These are phyloP conservation scores for Parapsyche elsis DNA, from an alignment of 1,140 invertebrate genomes.

Conservation along the genomic window DNA sequence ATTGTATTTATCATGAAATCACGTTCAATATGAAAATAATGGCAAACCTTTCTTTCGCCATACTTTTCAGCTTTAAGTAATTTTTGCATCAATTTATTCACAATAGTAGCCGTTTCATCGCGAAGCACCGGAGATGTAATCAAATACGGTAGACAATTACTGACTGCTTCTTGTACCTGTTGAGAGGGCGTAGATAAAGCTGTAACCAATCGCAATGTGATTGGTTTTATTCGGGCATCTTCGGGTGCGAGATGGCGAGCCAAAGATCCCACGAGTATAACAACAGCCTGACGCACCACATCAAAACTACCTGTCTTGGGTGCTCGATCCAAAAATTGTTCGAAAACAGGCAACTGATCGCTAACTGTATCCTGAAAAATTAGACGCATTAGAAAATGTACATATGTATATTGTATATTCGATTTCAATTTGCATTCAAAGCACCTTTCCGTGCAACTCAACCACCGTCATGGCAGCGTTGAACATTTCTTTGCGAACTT, in stretches of 20 bases:
- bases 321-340: slow-evolving; percentile 89
- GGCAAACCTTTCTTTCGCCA: slow-evolving; percentile 84
- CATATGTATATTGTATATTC: too few relatives aligned
- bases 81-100: slow-evolving; percentile 88
- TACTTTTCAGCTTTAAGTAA: slow-evolving; percentile 95
- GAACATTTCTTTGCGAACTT: slow-evolving; percentile 91
- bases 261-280: slow-evolving; percentile 96
- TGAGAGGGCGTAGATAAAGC: slow-evolving; percentile 97
- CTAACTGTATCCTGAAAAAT: slow-evolving; percentile 71
- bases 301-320: slow-evolving; percentile 92
- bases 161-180: slow-evolving; percentile 96
- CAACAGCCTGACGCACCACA: slow-evolving; percentile 92
- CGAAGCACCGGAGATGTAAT: slow-evolving; percentile 86
- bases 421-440: neutral
- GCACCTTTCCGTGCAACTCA: slow-evolving; percentile 90
- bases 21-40: slow-evolving; percentile 14
- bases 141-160: slow-evolving; percentile 94
- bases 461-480: slow-evolving; percentile 92
- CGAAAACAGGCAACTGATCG: slow-evolving; percentile 87
- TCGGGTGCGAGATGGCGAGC: slow-evolving; percentile 94
- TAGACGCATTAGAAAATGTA: neutral
- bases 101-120: slow-evolving; percentile 87
- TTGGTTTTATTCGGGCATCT: slow-evolving; percentile 90
- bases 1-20: neutral
- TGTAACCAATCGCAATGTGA: slow-evolving; percentile 89